Evolutionary conservation across 2,113 vertebrate species (phyloP).

Genomic region (Bostrychus sinensis): DNA sequence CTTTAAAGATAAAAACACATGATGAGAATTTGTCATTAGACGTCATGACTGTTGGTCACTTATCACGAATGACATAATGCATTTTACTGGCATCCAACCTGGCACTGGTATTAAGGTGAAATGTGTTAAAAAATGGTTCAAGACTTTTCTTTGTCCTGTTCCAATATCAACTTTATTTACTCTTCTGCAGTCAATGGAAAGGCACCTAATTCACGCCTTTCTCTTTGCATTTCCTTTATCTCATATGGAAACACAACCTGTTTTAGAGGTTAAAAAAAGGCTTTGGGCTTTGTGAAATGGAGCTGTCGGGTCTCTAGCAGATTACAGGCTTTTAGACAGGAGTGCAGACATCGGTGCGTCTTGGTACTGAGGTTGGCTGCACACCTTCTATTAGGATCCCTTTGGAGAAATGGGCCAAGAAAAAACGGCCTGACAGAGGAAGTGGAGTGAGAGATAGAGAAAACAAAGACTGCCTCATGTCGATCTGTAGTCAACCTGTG

Average conservation of each 20-base stretch:
- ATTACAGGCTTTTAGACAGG: conserved; percentile 43
- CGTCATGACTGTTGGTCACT: no score
- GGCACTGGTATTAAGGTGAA: no score
- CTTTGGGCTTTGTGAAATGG: conserved; percentile 31
- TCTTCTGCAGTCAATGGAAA: not conserved
- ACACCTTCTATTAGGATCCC: conserved; percentile 17
- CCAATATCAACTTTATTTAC: not conserved
- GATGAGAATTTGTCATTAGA: no score
- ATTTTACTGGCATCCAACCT: no score
- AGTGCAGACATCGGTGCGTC: conserved; percentile 22
- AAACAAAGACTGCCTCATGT: conserved; percentile 20
- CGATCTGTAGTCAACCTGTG: conserved; percentile 35
- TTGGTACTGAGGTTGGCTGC: conserved; percentile 18
- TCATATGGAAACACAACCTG: not conserved
- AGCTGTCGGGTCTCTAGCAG: conserved; percentile 41
- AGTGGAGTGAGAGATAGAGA: conserved; percentile 14
- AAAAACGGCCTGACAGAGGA: conserved; percentile 4
- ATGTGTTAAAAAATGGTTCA: no score
- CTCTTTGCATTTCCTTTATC: conserved; percentile 1
- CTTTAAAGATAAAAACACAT: no score
- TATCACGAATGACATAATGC: no score
- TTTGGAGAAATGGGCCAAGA: conserved; percentile 11
- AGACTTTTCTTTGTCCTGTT: not conserved
- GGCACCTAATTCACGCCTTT: not conserved
- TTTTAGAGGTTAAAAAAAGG: conserved; percentile 1